These are phyloP conservation scores for Cyanistes caeruleus DNA, from an alignment of 2,113 vertebrate species.

Conservation along the genomic window DNA sequence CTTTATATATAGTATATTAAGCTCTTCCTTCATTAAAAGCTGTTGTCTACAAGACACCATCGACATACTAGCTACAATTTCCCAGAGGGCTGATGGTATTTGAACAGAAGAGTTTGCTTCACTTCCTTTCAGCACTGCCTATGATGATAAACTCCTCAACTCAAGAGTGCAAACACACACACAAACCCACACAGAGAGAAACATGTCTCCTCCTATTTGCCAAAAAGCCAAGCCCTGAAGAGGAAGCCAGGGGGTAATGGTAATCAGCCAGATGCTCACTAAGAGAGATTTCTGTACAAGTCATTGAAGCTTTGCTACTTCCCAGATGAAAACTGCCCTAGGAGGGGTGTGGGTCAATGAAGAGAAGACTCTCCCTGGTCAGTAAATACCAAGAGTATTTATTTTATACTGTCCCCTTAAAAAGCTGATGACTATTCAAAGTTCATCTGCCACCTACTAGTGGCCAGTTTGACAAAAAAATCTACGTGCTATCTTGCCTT, in stretches of 20 bases:
- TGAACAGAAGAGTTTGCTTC: background rate
- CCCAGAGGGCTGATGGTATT: background rate
- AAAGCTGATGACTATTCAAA: background rate
- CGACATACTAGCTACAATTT: background rate
- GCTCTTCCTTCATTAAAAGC: background rate
- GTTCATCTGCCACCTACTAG: background rate
- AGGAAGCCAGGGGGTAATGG: background rate
- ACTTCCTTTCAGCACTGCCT: background rate
- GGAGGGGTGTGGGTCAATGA: background rate
- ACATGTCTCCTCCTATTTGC: background rate
- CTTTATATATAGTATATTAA: background rate
- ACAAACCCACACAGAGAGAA: background rate
- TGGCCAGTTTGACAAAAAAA: background rate
- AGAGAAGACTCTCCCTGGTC: background rate
- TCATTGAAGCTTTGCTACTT: background rate
- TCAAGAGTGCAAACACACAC: background rate
- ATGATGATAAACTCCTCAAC: background rate
- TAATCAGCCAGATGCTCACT: background rate
- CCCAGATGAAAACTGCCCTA: background rate
- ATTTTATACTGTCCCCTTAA: background rate
- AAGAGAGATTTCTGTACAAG: background rate
- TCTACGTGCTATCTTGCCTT: background rate
- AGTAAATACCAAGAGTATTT: background rate
- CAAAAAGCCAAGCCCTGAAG: background rate
- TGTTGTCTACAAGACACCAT: background rate